Conservation (phyloP, 2,113 vertebrate genomes). For the Glaucomys volans region DNA sequence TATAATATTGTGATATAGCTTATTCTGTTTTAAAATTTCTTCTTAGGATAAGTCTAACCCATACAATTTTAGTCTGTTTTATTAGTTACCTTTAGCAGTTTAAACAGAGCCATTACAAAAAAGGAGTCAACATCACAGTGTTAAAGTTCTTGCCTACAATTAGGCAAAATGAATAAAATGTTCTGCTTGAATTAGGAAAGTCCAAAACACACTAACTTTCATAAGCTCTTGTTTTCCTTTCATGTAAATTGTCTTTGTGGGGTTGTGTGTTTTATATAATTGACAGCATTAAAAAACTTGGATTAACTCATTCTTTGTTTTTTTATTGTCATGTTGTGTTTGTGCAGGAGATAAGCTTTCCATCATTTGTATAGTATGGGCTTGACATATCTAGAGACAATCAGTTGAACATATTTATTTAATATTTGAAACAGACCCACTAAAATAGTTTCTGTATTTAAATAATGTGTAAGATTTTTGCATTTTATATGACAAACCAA, state of each 20-base stretch:
- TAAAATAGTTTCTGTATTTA: slow-evolving; percentile 59
- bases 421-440: slow-evolving; percentile 42
- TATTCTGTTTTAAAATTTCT: slow-evolving; percentile 44
- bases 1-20: neutral
- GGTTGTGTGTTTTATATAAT: slow-evolving; percentile 56
- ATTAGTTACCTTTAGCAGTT: slow-evolving; percentile 38
- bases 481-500: slow-evolving; percentile 52
- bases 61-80: slow-evolving; percentile 31
- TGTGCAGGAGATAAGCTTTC: slow-evolving; percentile 56
- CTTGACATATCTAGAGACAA: neutral
- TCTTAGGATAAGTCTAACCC: slow-evolving; percentile 19
- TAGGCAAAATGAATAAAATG: slow-evolving; percentile 31
- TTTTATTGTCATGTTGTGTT: slow-evolving; percentile 63
- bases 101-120: slow-evolving; percentile 49
- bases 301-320: slow-evolving; percentile 61
- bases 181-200: neutral
- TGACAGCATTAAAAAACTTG: slow-evolving; percentile 65
- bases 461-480: slow-evolving; percentile 60
- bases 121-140: neutral
- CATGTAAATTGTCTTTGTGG: neutral
- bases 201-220: slow-evolving; percentile 37
- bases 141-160: neutral
- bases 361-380: slow-evolving; percentile 55
- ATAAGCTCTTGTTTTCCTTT: slow-evolving; percentile 29
- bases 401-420: slow-evolving; percentile 33